A percentile compares a stretch with the other conserved stretches of the same genome.
Evolutionary conservation across 2,113 vertebrate species (phyloP).

Genomic region (Leiothrix lutea): DNA sequence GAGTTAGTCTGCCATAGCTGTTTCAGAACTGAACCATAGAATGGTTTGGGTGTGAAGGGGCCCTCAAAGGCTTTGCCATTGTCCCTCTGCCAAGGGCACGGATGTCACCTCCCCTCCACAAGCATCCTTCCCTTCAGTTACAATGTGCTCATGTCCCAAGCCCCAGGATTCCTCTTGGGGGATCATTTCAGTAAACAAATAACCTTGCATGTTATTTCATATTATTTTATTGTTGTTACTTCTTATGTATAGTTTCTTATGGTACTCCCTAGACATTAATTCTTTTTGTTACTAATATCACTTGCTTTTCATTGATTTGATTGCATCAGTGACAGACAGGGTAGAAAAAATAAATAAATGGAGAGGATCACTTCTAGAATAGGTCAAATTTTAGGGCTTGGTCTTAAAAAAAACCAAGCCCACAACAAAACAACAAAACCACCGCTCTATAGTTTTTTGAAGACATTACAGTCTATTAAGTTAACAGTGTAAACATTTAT

Average conservation of each 20-base stretch:
- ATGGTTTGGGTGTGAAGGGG: background rate
- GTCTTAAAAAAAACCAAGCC: background rate
- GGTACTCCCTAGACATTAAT: background rate
- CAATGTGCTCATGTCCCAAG: background rate
- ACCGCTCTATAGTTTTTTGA: background rate
- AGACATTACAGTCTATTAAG: background rate
- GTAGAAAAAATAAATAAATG: background rate
- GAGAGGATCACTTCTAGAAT: background rate
- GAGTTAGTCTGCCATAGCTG: background rate
- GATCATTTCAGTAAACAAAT: background rate
- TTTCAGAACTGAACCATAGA: background rate
- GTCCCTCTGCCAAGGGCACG: background rate
- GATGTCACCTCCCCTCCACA: background rate
- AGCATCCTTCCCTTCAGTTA: background rate
- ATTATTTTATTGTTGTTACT: background rate
- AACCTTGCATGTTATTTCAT: background rate
- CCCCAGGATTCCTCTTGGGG: background rate
- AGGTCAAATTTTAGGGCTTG: background rate
- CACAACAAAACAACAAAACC: background rate
- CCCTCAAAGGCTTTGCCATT: background rate
- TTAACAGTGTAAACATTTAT: constrained; percentile 26
- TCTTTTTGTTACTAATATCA: background rate
- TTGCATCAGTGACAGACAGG: background rate
- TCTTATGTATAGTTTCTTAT: background rate
- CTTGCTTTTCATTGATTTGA: constrained; percentile 25